Evolutionary conservation across 2,797 vertebrate genomes (phyloP).

Genomic region (Poeciliopsis paucimaculata): DNA sequence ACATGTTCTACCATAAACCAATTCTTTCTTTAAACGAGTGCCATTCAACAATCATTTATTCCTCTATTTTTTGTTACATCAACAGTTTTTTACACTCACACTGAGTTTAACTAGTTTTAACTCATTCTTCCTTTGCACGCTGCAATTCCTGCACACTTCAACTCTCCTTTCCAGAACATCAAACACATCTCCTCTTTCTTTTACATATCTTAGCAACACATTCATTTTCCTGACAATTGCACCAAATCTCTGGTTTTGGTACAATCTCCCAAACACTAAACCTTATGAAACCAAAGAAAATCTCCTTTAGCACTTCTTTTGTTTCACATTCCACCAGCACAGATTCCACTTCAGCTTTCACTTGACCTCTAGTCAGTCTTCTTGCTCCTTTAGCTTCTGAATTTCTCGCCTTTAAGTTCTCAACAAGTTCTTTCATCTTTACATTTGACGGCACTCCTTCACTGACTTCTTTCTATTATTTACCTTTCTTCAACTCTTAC

Average conservation of each 20-base stretch:
- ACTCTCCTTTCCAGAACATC: background rate
- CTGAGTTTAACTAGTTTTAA: too few species aligned
- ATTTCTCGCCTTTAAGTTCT: background rate
- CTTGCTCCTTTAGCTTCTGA: background rate
- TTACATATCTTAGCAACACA: background rate
- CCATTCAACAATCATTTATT: too few species aligned
- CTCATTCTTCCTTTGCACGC: too few species aligned
- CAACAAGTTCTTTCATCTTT: background rate
- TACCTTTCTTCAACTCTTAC: background rate
- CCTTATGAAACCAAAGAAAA: background rate
- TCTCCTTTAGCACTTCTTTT: background rate
- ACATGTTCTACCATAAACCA: too few species aligned
- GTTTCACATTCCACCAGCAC: background rate
- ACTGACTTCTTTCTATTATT: background rate
- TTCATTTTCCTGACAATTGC: background rate
- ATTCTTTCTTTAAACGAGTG: too few species aligned
- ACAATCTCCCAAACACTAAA: background rate
- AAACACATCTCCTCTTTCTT: background rate
- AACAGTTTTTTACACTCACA: too few species aligned
- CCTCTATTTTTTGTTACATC: too few species aligned
- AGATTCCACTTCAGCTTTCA: background rate
- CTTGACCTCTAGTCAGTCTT: background rate
- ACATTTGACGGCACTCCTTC: background rate
- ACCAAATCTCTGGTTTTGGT: background rate
- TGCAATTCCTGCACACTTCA: too few species aligned